phyloP scores from a whole-genome alignment of 2,888 invertebrate genomes.

The Sphaerophoria taeniata region DNA sequence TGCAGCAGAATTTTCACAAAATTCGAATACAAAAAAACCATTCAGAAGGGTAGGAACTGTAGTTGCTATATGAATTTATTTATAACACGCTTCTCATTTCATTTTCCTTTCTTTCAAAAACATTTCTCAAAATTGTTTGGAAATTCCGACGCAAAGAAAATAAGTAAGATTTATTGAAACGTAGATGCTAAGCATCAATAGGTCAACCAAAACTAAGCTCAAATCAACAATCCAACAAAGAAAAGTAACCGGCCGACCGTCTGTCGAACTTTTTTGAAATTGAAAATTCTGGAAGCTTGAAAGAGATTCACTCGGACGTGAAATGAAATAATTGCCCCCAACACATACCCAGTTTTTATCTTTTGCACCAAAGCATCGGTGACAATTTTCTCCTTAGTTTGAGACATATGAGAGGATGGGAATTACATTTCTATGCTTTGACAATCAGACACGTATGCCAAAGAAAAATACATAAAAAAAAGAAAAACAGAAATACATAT shows the following conservation, averaged over 20 bases:
- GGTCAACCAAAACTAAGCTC: neutral
- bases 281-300: slow-evolving; percentile 33
- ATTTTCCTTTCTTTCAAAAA: too few species aligned
- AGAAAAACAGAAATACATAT: slow-evolving; percentile 2
- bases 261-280: slow-evolving; percentile 25
- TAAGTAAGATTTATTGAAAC: too few species aligned
- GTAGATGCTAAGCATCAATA: too few species aligned
- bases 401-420: neutral
- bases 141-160: too few species aligned
- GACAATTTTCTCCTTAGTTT: slow-evolving; percentile 12
- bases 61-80: too few species aligned
- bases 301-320: slow-evolving; percentile 25
- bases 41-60: too few species aligned
- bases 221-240: neutral
- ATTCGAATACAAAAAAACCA: too few species aligned
- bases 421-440: neutral
- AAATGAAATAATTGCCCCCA: slow-evolving; percentile 39
- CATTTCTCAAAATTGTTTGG: too few species aligned
- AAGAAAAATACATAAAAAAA: slow-evolving; percentile 14
- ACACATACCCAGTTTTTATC: slow-evolving; percentile 19
- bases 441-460: slow-evolving; percentile 8
- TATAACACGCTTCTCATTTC: too few species aligned
- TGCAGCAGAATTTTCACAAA: too few species aligned
- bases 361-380: slow-evolving; percentile 11
- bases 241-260: slow-evolving; percentile 12